Evolutionary conservation across 2,888 invertebrate genomes (phyloP).

Genomic region (Siphonodentalium dalli): DNA sequence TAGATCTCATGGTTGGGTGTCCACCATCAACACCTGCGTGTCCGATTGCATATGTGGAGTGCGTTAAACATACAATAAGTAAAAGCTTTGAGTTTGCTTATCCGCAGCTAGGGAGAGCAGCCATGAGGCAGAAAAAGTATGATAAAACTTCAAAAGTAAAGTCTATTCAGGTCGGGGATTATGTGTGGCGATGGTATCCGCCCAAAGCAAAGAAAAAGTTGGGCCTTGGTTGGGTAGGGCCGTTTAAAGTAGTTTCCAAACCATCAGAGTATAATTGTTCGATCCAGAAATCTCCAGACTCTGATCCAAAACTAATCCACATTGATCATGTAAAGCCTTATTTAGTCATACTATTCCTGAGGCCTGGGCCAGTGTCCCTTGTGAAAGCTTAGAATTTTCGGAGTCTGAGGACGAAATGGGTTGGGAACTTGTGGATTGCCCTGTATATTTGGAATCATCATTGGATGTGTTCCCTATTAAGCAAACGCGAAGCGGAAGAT

Average conservation of each 20-base stretch:
- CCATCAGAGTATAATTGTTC: slow-evolving; percentile 13
- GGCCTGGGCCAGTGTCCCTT: too few species aligned
- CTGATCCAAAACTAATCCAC: slow-evolving; percentile 10
- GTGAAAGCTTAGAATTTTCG: too few species aligned
- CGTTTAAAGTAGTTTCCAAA: slow-evolving; percentile 14
- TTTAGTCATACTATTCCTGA: too few species aligned
- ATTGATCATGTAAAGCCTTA: slow-evolving; percentile 27
- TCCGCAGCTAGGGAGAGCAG: slow-evolving; percentile 19
- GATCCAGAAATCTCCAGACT: slow-evolving; percentile 10
- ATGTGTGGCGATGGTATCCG: slow-evolving; percentile 27
- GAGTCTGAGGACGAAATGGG: too few species aligned
- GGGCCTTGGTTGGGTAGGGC: slow-evolving; percentile 24
- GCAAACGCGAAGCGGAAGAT: too few species aligned
- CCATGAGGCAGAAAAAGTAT: slow-evolving; percentile 19
- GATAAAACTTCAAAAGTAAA: slow-evolving; percentile 21
- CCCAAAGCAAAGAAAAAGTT: slow-evolving; percentile 20
- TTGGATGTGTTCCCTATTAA: too few species aligned
- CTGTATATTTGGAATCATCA: too few species aligned
- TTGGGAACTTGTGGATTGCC: too few species aligned
- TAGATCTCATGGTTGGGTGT: slow-evolving; percentile 27
- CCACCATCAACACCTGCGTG: slow-evolving; percentile 5
- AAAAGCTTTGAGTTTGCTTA: slow-evolving; percentile 19
- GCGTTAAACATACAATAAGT: slow-evolving; percentile 11
- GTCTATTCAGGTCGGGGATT: slow-evolving; percentile 7
- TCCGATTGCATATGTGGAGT: slow-evolving; percentile 19